Percentiles rank a stretch among this genome's conserved stretches.
Conservation (phyloP, 2,888 invertebrate genomes). For the Polymixis flavicincta region DNA sequence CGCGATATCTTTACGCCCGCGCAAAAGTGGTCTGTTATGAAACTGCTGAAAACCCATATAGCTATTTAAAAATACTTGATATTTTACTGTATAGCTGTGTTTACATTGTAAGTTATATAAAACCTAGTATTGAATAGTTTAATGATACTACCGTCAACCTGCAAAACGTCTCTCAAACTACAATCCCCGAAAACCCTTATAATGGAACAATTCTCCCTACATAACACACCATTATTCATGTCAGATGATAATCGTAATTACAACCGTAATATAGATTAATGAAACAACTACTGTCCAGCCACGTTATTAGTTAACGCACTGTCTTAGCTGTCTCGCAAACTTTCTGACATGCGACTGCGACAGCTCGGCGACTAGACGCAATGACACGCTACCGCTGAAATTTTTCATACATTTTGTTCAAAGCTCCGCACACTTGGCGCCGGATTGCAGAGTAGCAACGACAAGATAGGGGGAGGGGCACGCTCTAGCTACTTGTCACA, state of each 20-base stretch:
- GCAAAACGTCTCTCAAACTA: background rate
- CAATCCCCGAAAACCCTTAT: slow-evolving; percentile 12
- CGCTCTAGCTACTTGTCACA: background rate
- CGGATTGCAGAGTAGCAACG: background rate
- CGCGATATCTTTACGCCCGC: no score
- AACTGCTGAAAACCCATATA: background rate
- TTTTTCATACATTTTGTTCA: background rate
- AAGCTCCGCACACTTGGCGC: background rate
- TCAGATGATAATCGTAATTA: slow-evolving; percentile 62
- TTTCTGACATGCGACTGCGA: background rate
- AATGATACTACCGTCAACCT: background rate
- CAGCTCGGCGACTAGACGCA: background rate
- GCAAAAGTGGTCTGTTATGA: no score
- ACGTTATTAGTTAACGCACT: slow-evolving; percentile 50
- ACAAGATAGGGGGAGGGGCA: background rate
- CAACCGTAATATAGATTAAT: slow-evolving; percentile 59
- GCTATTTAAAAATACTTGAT: background rate
- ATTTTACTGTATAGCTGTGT: background rate
- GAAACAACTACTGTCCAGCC: slow-evolving; percentile 52
- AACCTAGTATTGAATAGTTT: background rate
- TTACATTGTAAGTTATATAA: background rate
- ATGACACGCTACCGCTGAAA: background rate
- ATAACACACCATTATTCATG: slow-evolving; percentile 54
- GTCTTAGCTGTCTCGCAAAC: background rate
- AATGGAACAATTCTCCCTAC: slow-evolving; percentile 16